Base-by-base conservation (phyloP, 2,113 vertebrate species). In the Hymenochirus boettgeri region DNA sequence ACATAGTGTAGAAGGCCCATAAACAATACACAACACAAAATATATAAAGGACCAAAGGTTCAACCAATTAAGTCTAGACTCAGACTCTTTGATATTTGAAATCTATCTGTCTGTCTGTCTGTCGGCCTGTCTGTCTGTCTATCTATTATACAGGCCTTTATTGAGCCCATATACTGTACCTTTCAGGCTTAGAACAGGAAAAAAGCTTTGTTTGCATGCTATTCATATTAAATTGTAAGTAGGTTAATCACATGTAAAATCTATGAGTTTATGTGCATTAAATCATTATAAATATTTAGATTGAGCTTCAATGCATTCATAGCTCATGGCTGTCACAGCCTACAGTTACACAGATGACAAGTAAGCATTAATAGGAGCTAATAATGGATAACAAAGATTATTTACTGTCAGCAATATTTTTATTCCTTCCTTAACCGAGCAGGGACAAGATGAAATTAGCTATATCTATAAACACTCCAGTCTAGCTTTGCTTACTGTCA, bases 211-310 rank as follows among this genome's bases (percentile, higher is more conserved):
- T 48, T 48, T 13, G 7, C 18, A 22, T 11, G 21, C 9, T 23
- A 22, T 23, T 48, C 46, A 29, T 37, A 23, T 57, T 55, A n/a
- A 45, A 27, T 46, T 50, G 7, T 66, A 66, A 58, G 27, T 66
- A 52, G 64, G 64, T 26, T 58, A 66, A 66, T 66, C 45, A 37
- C 29, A 66, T 66, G 64, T 51, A 58, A 39, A 58, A 66, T 37
- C 21, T 51, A 51, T 15, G 24, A 39, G 64, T 55, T 39, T 17
- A 65, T 56, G 18, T 57, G 25, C 26, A 47, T 65, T 31, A 46
- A n/a, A 65, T 65, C 51, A 45, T 33, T 55, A 29, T 31, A 31
- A 55, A 64, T 64, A 29, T 55, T 10, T 45, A 7, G 19, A 7
- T 13, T 35, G 21, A 22, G 33, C 5, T 15, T 22, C 37, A 12